Evolutionary conservation across 2,113 vertebrate species (phyloP), one percentile per base, ranked within the genome.

Genomic region (Benthochromis sp.): DNA sequence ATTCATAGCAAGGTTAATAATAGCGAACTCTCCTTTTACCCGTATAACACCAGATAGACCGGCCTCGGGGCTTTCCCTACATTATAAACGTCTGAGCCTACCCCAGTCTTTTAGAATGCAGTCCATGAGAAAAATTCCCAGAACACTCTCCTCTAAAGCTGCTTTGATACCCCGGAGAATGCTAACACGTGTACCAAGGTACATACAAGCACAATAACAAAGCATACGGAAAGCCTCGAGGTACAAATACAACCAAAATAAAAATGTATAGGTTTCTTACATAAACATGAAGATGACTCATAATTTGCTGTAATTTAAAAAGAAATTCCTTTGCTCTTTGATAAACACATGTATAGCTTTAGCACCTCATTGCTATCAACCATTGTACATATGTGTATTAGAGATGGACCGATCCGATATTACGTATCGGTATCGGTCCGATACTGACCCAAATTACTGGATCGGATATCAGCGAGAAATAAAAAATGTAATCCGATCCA

Each of bases 1-100:
- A 94, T 91, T 92, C 93, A 61, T 90, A 84, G 90, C 87, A 69
- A 92, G 95, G 92, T 95, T 95, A 95, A 95, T 94, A 95, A 94
- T 89, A 94, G 93, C 92, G 93, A 94, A 91, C 71, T 91, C 89
- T 92, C 90, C 84, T 87, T 86, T 92, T 90, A 92, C 90, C 82
- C 84, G 10, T 57, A 69, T 40, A 90, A 78, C 87, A 88, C 85
- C 83, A 69, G 83, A 84, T 50, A 87, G 88, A 82, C 86, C 52
- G 69, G 87, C 90, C 88, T 55, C 80, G 45, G 5, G 93, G 91
- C 86, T 88, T 89, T 92, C 80, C 71, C 82, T 83, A 61, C 91
- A 88, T 92, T 89, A 86, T 54, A 91, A 90, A 80, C 9, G 84
- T 92, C 91, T 91, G 82, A 89, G 76, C 66, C 82, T 69, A 38